A percentile compares a stretch with the other conserved stretches of the same genome.
Conservation (phyloP, 2,888 invertebrate species). For the Platycheirus albimanus region DNA sequence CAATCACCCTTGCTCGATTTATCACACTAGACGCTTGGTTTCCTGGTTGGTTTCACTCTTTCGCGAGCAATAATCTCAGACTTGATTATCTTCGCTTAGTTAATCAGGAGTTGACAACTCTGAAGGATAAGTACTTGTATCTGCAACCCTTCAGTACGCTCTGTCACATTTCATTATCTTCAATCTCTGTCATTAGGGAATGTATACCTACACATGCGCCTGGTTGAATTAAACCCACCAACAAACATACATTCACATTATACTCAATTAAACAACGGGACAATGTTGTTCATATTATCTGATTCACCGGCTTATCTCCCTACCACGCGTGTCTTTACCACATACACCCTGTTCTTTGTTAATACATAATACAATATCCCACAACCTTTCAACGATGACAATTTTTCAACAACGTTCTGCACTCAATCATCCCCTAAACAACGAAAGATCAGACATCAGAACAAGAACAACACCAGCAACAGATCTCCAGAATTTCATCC, state of each 20-base stretch:
- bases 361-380: no score
- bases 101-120: constrained; percentile 41
- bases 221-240: neutral
- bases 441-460: constrained; percentile 39
- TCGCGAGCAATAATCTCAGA: neutral
- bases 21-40: neutral
- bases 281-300: constrained; percentile 15
- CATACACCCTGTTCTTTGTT: no score
- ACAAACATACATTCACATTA: constrained; percentile 39
- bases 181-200: constrained; percentile 40
- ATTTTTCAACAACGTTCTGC: constrained; percentile 55
- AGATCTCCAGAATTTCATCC: constrained; percentile 39
- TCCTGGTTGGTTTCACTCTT: neutral
- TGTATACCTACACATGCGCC: constrained; percentile 31
- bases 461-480: neutral
- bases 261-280: constrained; percentile 41
- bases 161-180: constrained; percentile 44
- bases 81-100: constrained; percentile 6
- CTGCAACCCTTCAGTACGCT: constrained; percentile 25
- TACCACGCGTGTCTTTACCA: constrained; percentile 5
- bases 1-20: no score
- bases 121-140: constrained; percentile 3
- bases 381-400: constrained; percentile 52
- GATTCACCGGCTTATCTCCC: constrained; percentile 25
- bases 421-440: constrained; percentile 66